These are phyloP conservation scores for Gallinago nigripennis DNA, from an alignment of 2,797 vertebrate genomes.

Conservation along the genomic window DNA sequence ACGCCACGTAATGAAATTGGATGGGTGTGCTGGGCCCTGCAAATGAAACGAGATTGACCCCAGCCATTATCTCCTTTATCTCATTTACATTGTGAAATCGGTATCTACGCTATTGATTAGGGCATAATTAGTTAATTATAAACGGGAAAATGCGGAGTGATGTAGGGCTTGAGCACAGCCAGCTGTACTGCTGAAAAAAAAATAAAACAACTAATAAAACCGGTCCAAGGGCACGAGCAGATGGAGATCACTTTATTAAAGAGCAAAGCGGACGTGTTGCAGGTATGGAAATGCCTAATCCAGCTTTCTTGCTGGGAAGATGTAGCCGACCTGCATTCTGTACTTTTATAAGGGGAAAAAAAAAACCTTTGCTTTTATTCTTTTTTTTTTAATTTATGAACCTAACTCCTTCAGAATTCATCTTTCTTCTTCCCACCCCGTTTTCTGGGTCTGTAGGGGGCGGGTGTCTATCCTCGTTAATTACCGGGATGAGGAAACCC, in stretches of 20 bases:
- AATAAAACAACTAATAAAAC: conserved; percentile 43
- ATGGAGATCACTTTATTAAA: conserved; percentile 71
- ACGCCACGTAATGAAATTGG: conserved; percentile 77
- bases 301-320: conserved; percentile 14
- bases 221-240: conserved; percentile 73
- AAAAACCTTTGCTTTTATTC: neutral
- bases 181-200: conserved; percentile 61
- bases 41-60: conserved; percentile 83
- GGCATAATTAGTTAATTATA: conserved; percentile 88
- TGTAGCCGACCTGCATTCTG: conserved; percentile 13
- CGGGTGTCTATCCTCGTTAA: conserved; percentile 14
- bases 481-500: neutral
- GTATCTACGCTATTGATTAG: conserved; percentile 88
- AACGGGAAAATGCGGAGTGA: conserved; percentile 70
- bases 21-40: conserved; percentile 70
- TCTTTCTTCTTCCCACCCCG: neutral
- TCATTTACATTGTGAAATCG: conserved; percentile 87
- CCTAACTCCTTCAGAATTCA: neutral
- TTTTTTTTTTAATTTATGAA: conserved; percentile 2
- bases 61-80: conserved; percentile 83
- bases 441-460: neutral
- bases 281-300: conserved; percentile 49
- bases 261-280: conserved; percentile 45
- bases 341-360: conserved; percentile 3
- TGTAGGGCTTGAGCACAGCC: conserved; percentile 64